Evolutionary conservation across 2,113 vertebrate genomes (phyloP).

Genomic region (Machaerirhynchus nigripectus): DNA sequence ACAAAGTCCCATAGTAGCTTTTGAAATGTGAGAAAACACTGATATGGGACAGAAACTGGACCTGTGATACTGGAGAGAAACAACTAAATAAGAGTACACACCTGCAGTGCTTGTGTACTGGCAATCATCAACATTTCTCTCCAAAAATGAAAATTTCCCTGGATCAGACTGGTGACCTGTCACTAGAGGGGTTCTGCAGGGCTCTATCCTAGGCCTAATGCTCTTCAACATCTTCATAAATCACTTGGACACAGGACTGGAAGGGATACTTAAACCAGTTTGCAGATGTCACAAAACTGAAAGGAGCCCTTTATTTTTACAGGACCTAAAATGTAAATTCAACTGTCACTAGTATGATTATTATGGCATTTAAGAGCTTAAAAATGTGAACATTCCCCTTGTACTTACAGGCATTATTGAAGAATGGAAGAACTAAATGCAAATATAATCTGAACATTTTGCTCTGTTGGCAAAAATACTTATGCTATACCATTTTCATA

Average conservation of each 20-base stretch:
- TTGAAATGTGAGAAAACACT: neutral
- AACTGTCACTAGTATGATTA: neutral
- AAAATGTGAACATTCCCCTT: neutral
- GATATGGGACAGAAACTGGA: neutral
- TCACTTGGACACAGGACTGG: neutral
- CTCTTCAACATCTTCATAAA: neutral
- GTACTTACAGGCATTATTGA: neutral
- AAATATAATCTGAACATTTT: neutral
- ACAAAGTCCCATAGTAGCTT: neutral
- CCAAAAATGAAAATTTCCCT: neutral
- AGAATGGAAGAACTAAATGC: conserved; percentile 12
- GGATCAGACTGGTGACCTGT: neutral
- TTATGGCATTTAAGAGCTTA: neutral
- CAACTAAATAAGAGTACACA: neutral
- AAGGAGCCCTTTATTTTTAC: neutral
- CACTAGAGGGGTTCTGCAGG: neutral
- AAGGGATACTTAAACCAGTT: neutral
- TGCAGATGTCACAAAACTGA: accelerated
- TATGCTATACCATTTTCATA: neutral
- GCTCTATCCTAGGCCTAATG: neutral
- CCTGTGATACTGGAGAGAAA: neutral
- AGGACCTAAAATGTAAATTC: neutral
- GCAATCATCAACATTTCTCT: neutral
- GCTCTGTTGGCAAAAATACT: neutral
- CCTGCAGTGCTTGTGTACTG: neutral